Evolutionary conservation across 1,140 invertebrate species (phyloP), one percentile per base, ranked within the genome.

Genomic region (Acromyrmex echinatior): DNA sequence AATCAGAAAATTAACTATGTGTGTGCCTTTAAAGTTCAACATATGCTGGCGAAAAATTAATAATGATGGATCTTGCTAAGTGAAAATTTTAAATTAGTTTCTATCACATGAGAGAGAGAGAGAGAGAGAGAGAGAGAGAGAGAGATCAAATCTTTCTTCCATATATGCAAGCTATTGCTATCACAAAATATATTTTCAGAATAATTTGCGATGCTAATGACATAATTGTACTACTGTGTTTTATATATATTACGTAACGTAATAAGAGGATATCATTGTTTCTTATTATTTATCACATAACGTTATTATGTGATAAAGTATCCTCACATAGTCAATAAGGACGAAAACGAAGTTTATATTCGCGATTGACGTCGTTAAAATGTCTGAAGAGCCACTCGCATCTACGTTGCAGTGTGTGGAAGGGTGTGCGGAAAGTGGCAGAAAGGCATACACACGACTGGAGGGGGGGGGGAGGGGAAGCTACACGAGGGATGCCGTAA

Each of bases 401-500:
- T 25, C 14, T 56, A 6, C 35, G 51, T 62, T 21, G 60, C 25
- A 53, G n/a, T 51, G 60, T 60, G 60, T 60, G 56, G 63, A 58
- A 63, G 31, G 49, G 16, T 51, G 53, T 53, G 45, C 62, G 3
- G 12, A 68, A 56, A 76, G 39, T 56, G 35, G 49, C 28, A 71
- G 39, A 51, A 66, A 60, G 28, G 53, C 58, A 31, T 62, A 25
- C 14, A 87, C 45, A 25, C 51, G 35, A 3, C 31, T 31, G 12
- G 71, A 3, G 71, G 66, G 4, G 31, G 4, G 31, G 31, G 4
- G 25, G 25, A 6, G 49, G 77, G 25, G 58, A 21, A 3, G 62
- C 39, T 21, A 21, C 14, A 53, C 51, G 71, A 78, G 73, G 60
- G 86, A 86, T 35, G 77, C 77, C 86, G 88, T 93, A 93, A 93